phyloP scores from a whole-genome alignment of 2,888 invertebrate genomes.

The Acleris holmiana region DNA sequence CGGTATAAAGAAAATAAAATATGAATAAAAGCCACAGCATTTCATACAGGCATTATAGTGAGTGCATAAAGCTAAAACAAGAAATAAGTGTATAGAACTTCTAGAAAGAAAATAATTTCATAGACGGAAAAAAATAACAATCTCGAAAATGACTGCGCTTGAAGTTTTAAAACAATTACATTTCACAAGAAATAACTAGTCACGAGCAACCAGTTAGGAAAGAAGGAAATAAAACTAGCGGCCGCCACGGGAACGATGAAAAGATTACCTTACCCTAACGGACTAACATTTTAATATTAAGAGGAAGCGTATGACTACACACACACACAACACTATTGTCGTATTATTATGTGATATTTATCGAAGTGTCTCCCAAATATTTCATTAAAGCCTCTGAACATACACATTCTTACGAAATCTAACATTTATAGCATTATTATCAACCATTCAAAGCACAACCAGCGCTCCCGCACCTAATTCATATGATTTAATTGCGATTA shows the following conservation, averaged over 20 bases:
- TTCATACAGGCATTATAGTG: too few species aligned
- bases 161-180: too few species aligned
- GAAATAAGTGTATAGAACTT: too few species aligned
- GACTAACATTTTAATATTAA: slow-evolving; percentile 48
- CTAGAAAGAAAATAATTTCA: too few species aligned
- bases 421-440: not conserved
- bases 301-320: slow-evolving; percentile 51
- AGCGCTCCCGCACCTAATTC: not conserved
- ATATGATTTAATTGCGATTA: too few species aligned
- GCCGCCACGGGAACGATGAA: not conserved
- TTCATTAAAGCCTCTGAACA: slow-evolving; percentile 3
- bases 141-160: too few species aligned
- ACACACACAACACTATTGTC: slow-evolving; percentile 57
- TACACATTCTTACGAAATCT: not conserved
- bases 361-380: slow-evolving; percentile 37
- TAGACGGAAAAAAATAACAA: too few species aligned
- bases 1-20: too few species aligned
- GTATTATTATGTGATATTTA: slow-evolving; percentile 45
- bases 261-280: slow-evolving; percentile 49
- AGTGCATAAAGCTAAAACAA: too few species aligned
- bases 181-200: not conserved
- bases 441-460: not conserved
- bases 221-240: not conserved
- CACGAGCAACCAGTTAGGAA: not conserved
- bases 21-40: too few species aligned